phyloP scores from a whole-genome alignment of 2,113 vertebrate species.

The Geococcyx californianus region DNA sequence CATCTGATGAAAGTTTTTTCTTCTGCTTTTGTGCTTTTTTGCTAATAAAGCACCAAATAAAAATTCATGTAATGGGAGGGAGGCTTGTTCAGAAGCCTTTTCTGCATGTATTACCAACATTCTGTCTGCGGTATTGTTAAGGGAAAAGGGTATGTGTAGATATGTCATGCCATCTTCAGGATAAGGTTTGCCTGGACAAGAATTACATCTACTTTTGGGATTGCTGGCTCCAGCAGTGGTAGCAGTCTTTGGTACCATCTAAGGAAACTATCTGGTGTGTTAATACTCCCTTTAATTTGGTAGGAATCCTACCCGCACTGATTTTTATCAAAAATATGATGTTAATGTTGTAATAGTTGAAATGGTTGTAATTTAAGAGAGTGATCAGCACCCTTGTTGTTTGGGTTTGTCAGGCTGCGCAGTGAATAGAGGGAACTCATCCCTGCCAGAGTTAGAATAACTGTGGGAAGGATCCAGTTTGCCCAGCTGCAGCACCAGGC shows the following conservation, averaged over 20 bases:
- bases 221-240: background rate
- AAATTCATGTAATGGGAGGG: background rate
- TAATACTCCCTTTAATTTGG: background rate
- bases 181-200: background rate
- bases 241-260: background rate
- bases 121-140: background rate
- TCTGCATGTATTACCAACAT: background rate
- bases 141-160: background rate
- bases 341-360: background rate
- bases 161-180: background rate
- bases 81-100: background rate
- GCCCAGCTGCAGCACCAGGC: background rate
- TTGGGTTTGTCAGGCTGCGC: background rate
- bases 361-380: background rate
- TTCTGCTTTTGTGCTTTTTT: background rate
- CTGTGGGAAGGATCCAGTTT: background rate
- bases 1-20: background rate
- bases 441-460: background rate
- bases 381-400: background rate
- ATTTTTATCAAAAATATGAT: background rate
- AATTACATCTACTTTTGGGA: background rate
- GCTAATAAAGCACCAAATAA: background rate
- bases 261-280: background rate
- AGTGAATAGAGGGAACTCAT: background rate
- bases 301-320: background rate